Conservation (phyloP, 2,113 vertebrate genomes). For the Syngnathus floridae region DNA sequence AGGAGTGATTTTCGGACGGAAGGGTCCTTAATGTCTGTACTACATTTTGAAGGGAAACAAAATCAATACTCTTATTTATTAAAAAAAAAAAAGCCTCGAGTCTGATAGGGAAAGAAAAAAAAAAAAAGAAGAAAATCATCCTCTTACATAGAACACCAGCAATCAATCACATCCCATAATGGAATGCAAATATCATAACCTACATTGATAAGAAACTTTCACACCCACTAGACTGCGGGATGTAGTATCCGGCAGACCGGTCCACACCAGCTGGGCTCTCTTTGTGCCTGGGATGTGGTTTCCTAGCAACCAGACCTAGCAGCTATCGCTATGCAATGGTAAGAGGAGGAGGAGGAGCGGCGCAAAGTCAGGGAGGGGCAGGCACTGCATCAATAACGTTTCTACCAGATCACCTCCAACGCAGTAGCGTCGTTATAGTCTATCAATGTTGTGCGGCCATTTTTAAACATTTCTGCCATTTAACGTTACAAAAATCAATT, state of each 20-base stretch:
- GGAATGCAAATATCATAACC: conserved; percentile 23
- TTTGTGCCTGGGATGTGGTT: conserved; percentile 86
- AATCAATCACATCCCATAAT: conserved; percentile 5
- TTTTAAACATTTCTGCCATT: conserved; percentile 20
- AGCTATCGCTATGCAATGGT: conserved; percentile 78
- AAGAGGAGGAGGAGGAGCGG: conserved; percentile 65
- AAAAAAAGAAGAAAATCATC: conserved; percentile 5
- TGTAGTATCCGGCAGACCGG: conserved; percentile 72
- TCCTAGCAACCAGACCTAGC: conserved; percentile 88
- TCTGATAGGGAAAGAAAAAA: background rate
- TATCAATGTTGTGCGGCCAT: conserved; percentile 25
- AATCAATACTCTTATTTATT: conserved; percentile 19
- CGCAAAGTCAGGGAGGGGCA: conserved; percentile 58
- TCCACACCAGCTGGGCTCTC: conserved; percentile 86
- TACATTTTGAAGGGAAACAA: conserved; percentile 1
- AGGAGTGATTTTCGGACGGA: conserved; percentile 45
- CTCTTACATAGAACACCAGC: background rate
- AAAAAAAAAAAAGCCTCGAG: conserved; percentile 2
- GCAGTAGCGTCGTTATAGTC: conserved; percentile 47
- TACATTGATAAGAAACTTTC: conserved; percentile 49
- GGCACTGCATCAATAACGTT: conserved; percentile 68
- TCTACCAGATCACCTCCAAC: conserved; percentile 59
- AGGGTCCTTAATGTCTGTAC: conserved; percentile 13
- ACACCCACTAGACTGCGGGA: conserved; percentile 57
- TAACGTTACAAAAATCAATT: too few species aligned